Percentiles rank a stretch among this genome's conserved stretches.
phyloP scores from a whole-genome alignment of 2,888 invertebrate species.

The Iphiclides podalirius region DNA sequence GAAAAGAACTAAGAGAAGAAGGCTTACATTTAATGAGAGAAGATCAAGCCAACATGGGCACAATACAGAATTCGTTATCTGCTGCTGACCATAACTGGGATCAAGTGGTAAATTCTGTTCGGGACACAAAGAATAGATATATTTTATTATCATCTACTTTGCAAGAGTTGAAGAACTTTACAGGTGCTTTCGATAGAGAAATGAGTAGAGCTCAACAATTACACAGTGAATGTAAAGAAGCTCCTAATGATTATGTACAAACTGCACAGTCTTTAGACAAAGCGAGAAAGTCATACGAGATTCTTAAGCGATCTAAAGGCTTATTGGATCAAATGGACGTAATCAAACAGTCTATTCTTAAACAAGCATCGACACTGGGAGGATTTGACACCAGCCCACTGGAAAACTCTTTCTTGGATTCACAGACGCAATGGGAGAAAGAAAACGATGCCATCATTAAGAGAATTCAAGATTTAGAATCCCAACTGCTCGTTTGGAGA shows the following conservation, averaged over 20 bases:
- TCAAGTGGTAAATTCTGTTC: slow-evolving; percentile 86
- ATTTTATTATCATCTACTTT: slow-evolving; percentile 86
- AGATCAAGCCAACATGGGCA: slow-evolving; percentile 88
- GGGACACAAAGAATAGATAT: slow-evolving; percentile 87
- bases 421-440: slow-evolving; percentile 85
- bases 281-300: slow-evolving; percentile 87
- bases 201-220: slow-evolving; percentile 85
- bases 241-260: slow-evolving; percentile 86
- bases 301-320: slow-evolving; percentile 86
- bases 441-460: slow-evolving; percentile 86
- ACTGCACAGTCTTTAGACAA: slow-evolving; percentile 86
- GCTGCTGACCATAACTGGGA: slow-evolving; percentile 91
- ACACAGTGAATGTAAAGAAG: slow-evolving; percentile 81
- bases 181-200: slow-evolving; percentile 84
- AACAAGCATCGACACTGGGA: slow-evolving; percentile 84
- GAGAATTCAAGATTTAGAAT: slow-evolving; percentile 89
- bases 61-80: slow-evolving; percentile 88
- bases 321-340: slow-evolving; percentile 88
- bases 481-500: slow-evolving; percentile 95
- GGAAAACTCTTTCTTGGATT: slow-evolving; percentile 80
- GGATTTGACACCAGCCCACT: slow-evolving; percentile 82
- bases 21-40: slow-evolving; percentile 89
- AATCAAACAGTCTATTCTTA: slow-evolving; percentile 85
- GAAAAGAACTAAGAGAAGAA: slow-evolving; percentile 88
- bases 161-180: slow-evolving; percentile 87